These are phyloP conservation scores for Brachyhypopomus gauderio DNA, from an alignment of 2,113 vertebrate genomes.

Conservation along the genomic window DNA sequence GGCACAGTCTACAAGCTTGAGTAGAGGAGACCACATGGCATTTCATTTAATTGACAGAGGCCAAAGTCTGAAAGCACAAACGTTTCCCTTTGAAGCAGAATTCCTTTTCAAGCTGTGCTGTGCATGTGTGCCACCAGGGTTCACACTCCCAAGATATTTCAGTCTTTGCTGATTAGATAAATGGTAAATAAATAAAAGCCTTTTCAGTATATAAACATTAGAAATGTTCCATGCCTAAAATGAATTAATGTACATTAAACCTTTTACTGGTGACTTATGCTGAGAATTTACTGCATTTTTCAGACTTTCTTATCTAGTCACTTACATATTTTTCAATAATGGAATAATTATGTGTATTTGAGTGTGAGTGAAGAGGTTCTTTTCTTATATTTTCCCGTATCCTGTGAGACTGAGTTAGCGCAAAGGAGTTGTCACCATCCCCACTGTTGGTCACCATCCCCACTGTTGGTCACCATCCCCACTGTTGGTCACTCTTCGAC, in stretches of 20 bases:
- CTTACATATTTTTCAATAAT: too few species aligned
- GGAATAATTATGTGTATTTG: background rate
- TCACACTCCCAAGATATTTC: background rate
- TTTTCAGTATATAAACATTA: background rate
- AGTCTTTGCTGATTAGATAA: background rate
- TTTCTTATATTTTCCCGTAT: conserved; percentile 30
- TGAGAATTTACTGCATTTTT: too few species aligned
- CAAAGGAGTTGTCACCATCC: background rate
- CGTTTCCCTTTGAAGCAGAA: background rate
- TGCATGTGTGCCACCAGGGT: background rate
- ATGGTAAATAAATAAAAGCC: background rate
- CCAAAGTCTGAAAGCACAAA: background rate
- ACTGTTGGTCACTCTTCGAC: conserved; percentile 21
- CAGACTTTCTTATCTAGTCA: too few species aligned
- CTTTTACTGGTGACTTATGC: background rate
- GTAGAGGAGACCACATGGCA: conserved; percentile 11
- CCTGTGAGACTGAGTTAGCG: background rate
- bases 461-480: conserved; percentile 2
- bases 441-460: conserved; percentile 28
- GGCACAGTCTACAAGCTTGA: conserved; percentile 6
- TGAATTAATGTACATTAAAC: conserved; percentile 4
- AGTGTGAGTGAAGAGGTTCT: background rate
- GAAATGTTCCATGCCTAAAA: background rate
- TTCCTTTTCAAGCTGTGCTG: background rate
- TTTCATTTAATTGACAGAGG: conserved; percentile 3